These are phyloP conservation scores for Cercocebus atys DNA, from an alignment of 2,113 vertebrate genomes.

Conservation along the genomic window DNA sequence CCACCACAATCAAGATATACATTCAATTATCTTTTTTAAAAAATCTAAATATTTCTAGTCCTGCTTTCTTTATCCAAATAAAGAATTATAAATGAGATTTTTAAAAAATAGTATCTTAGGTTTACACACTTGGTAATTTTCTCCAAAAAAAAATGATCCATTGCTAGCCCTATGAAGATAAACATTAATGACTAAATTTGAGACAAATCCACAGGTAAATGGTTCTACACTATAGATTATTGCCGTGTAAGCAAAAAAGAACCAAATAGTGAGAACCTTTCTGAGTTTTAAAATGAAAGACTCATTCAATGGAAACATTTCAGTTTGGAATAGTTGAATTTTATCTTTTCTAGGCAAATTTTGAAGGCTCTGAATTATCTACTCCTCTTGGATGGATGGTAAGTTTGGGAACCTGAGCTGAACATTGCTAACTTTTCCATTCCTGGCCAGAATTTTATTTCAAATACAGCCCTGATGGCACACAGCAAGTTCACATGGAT, in stretches of 20 bases:
- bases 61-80: not conserved
- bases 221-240: not conserved
- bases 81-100: not conserved
- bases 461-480: not conserved
- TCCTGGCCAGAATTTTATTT: not conserved
- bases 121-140: not conserved
- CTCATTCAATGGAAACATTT: not conserved
- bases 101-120: not conserved
- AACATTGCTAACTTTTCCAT: not conserved
- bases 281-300: conserved; percentile 1
- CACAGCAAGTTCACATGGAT: not conserved
- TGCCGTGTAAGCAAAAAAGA: not conserved
- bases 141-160: not conserved
- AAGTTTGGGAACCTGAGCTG: not conserved
- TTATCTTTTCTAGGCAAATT: conserved; percentile 1
- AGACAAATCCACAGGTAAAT: not conserved
- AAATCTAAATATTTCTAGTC: not conserved
- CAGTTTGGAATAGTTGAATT: not conserved
- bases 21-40: not conserved
- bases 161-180: not conserved
- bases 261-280: not conserved
- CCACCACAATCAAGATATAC: not conserved
- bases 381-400: not conserved
- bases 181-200: not conserved
- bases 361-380: not conserved